Evolutionary conservation across 2,888 invertebrate species (phyloP).

Genomic region (Carcina quercana): DNA sequence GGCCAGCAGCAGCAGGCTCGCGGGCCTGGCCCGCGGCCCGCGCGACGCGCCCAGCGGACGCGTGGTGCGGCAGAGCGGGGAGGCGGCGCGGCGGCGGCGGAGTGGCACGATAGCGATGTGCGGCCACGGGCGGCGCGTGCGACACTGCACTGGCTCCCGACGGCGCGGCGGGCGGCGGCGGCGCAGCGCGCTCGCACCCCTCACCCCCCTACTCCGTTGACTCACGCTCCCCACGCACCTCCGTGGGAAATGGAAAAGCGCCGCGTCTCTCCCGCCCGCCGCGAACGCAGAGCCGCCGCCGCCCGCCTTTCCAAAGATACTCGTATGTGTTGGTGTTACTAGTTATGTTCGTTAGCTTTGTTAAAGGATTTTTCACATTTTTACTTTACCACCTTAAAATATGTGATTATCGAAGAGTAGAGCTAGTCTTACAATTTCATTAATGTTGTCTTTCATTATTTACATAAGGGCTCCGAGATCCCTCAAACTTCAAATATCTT

Average conservation of each 20-base stretch:
- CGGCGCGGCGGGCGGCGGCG: constrained; percentile 20
- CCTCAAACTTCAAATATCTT: too few relatives aligned
- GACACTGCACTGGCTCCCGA: constrained; percentile 59
- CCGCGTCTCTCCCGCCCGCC: constrained; percentile 29
- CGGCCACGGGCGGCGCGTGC: constrained; percentile 69
- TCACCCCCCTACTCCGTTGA: constrained; percentile 16
- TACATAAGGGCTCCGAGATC: too few relatives aligned
- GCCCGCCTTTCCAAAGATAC: too few relatives aligned
- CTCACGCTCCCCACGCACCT: constrained; percentile 9
- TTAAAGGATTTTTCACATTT: too few relatives aligned
- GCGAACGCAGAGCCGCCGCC: constrained; percentile 6
- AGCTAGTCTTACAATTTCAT: too few relatives aligned
- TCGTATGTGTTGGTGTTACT: too few relatives aligned
- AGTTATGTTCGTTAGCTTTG: too few relatives aligned
- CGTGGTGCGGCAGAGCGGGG: constrained; percentile 71
- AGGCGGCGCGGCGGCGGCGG: constrained; percentile 66
- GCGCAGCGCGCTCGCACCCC: constrained; percentile 20
- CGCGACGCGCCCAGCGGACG: constrained; percentile 72
- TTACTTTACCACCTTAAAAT: too few relatives aligned
- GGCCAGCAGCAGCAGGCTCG: constrained; percentile 72
- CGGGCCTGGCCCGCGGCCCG: constrained; percentile 74
- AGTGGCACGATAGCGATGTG: constrained; percentile 65
- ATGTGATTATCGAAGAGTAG: too few relatives aligned
- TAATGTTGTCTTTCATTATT: too few relatives aligned
- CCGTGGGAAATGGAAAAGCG: constrained; percentile 15